Conservation (phyloP, 2,797 vertebrate genomes). For the Etheostoma perlongum region DNA sequence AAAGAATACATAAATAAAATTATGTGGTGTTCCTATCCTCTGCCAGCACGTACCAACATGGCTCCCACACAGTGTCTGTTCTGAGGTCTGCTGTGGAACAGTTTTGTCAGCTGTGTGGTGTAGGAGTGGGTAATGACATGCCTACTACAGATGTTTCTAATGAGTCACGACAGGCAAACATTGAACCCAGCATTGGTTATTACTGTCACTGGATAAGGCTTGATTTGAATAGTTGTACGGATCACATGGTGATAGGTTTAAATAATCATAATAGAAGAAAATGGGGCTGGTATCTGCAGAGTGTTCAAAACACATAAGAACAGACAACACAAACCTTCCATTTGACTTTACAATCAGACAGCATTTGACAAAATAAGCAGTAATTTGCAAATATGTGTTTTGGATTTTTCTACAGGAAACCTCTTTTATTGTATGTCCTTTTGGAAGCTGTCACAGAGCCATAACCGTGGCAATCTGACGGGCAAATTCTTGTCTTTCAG, state of each 20-base stretch:
- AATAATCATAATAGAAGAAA: constrained; percentile 14
- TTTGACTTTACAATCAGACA: neutral
- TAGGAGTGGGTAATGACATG: constrained; percentile 72
- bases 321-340: neutral
- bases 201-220: constrained; percentile 57
- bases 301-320: neutral
- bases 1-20: neutral
- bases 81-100: constrained; percentile 60
- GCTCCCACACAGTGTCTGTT: constrained; percentile 64
- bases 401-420: neutral
- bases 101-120: constrained; percentile 74
- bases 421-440: neutral
- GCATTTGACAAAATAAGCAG: neutral
- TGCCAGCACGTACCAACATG: constrained; percentile 33
- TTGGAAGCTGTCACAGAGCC: neutral
- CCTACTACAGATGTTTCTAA: constrained; percentile 68
- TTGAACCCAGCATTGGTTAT: constrained; percentile 44
- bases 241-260: constrained; percentile 21
- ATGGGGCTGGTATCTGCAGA: constrained; percentile 5
- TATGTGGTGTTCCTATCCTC: constrained; percentile 14
- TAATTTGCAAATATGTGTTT: neutral
- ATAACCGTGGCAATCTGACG: too few relatives aligned
- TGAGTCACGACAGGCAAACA: constrained; percentile 69
- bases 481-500: too few relatives aligned
- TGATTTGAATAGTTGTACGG: constrained; percentile 48